These are phyloP conservation scores for Drosophila nigromelanica DNA, from an alignment of 1,140 invertebrate species.

Conservation along the genomic window DNA sequence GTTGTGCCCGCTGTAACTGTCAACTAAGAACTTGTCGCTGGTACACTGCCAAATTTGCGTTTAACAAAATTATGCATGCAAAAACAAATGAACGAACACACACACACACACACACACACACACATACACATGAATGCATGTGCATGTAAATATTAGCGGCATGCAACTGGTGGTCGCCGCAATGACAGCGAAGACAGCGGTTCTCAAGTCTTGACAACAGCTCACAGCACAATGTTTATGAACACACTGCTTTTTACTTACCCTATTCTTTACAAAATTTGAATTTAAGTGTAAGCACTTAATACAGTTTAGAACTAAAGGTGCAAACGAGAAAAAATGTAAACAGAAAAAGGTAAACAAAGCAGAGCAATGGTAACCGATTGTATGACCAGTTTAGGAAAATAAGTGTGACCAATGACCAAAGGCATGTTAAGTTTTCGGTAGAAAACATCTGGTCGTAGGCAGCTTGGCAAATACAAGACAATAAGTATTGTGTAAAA, in stretches of 20 bases:
- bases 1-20: conserved; percentile 58
- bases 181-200: not conserved
- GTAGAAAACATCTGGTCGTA: conserved; percentile 29
- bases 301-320: not conserved
- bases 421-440: conserved; percentile 14
- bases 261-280: not conserved
- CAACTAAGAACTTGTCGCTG: conserved; percentile 37
- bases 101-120: too few species aligned
- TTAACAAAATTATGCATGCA: conserved; percentile 11
- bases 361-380: conserved; percentile 1
- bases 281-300: not conserved
- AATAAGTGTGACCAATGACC: conserved; percentile 29
- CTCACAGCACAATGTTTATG: not conserved
- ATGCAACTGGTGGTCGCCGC: conserved; percentile 39
- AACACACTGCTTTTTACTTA: conserved; percentile 1
- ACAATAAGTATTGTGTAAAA: conserved; percentile 13
- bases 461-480: conserved; percentile 7
- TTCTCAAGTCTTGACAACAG: not conserved
- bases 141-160: conserved; percentile 7
- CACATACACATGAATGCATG: not conserved
- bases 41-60: conserved; percentile 40
- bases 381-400: conserved; percentile 12
- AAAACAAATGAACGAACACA: not conserved
- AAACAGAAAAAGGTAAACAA: conserved; percentile 54
- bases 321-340: conserved; percentile 16